Evolutionary conservation across 2,888 invertebrate species (phyloP).

Genomic region (Erannis defoliaria): DNA sequence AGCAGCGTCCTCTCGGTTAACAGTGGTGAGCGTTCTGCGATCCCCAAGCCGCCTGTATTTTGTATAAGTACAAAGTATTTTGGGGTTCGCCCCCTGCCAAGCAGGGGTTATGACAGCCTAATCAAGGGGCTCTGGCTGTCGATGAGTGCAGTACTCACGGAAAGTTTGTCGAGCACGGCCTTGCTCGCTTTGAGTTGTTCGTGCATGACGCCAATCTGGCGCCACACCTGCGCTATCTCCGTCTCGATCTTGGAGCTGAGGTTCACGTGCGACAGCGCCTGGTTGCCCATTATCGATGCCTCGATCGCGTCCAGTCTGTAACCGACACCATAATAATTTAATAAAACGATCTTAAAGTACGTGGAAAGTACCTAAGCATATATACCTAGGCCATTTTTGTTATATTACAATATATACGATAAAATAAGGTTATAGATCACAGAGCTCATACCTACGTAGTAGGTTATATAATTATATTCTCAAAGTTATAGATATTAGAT

Average conservation of each 20-base stretch:
- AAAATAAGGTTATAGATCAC: too few relatives aligned
- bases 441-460: too few relatives aligned
- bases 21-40: too few relatives aligned
- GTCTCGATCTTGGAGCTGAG: slow-evolving; percentile 92
- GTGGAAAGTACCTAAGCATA: neutral
- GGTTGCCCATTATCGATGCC: slow-evolving; percentile 89
- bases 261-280: slow-evolving; percentile 90
- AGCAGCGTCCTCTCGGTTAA: too few relatives aligned
- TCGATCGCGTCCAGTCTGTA: slow-evolving; percentile 90
- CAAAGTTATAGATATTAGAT: too few relatives aligned
- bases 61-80: too few relatives aligned
- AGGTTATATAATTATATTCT: too few relatives aligned
- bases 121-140: too few relatives aligned
- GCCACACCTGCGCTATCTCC: slow-evolving; percentile 95
- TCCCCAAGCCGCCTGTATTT: too few relatives aligned
- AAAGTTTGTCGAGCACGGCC: slow-evolving; percentile 90
- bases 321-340: neutral
- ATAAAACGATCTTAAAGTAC: neutral
- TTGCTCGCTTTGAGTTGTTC: slow-evolving; percentile 93
- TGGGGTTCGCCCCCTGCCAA: too few relatives aligned
- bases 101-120: too few relatives aligned
- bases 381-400: neutral
- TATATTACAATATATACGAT: too few relatives aligned
- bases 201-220: slow-evolving; percentile 96
- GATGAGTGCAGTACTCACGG: slow-evolving; percentile 59